Conservation (phyloP, 2,113 vertebrate species). For the Carassius auratus region DNA sequence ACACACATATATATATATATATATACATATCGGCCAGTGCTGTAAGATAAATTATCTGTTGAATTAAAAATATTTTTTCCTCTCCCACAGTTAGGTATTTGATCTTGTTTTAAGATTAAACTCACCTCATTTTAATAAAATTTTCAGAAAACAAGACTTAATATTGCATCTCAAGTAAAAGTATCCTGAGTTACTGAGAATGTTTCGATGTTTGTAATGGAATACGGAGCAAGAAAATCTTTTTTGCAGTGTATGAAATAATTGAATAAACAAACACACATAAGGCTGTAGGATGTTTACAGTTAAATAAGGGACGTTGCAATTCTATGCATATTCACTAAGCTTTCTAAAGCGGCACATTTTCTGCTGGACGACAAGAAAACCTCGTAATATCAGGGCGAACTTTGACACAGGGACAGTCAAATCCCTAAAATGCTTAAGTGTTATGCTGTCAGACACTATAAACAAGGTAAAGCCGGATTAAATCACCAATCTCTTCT, state of each 20-base stretch:
- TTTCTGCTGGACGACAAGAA: background rate
- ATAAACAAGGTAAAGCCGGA: background rate
- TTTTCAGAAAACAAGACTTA: too few relatives aligned
- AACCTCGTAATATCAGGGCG: background rate
- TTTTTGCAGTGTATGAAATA: background rate
- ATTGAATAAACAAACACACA: background rate
- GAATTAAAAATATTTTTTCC: too few relatives aligned
- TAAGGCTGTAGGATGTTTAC: background rate
- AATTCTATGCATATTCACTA: background rate
- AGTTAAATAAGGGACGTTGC: background rate
- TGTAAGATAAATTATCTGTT: too few relatives aligned
- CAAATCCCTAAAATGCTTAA: slow-evolving; percentile 11
- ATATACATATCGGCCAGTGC: too few relatives aligned
- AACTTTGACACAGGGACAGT: background rate
- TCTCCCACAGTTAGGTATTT: too few relatives aligned
- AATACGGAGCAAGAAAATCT: background rate
- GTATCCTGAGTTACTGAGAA: background rate
- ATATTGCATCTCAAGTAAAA: background rate
- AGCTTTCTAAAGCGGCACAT: slow-evolving; percentile 6
- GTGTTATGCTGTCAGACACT: background rate
- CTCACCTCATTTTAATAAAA: too few relatives aligned
- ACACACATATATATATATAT: too few relatives aligned
- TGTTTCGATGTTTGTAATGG: background rate
- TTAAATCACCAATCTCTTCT: slow-evolving; percentile 23
- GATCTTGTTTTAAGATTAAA: too few relatives aligned